Evolutionary conservation across 2,113 vertebrate genomes (phyloP).

Genomic region (Lagenorhynchus albirostris): DNA sequence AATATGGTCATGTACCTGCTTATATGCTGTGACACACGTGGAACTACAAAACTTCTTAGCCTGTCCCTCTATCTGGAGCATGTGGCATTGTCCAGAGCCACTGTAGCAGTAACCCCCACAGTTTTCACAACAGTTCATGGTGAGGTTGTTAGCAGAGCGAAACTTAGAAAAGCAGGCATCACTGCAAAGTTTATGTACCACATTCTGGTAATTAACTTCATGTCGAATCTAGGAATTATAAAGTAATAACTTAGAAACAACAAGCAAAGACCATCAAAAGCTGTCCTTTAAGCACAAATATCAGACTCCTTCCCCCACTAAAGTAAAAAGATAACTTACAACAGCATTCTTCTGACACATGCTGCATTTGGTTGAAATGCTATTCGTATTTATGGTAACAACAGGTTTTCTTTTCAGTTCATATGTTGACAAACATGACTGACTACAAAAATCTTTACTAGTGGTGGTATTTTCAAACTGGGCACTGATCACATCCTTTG

Average conservation of each 20-base stretch:
- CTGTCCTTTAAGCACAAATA: not conserved
- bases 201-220: conserved; percentile 92
- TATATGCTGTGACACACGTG: conserved; percentile 88
- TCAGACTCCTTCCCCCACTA: not conserved
- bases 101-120: conserved; percentile 92
- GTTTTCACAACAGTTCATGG: conserved; percentile 93
- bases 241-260: conserved; percentile 2
- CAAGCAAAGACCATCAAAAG: not conserved
- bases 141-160: conserved; percentile 91
- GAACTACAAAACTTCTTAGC: conserved; percentile 92
- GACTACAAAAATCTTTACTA: conserved; percentile 95
- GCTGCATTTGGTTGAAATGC: conserved; percentile 92
- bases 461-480: conserved; percentile 89
- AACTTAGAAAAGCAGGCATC: conserved; percentile 94
- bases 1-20: conserved; percentile 84
- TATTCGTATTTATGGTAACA: conserved; percentile 80
- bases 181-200: conserved; percentile 94
- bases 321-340: conserved; percentile 80
- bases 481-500: conserved; percentile 92
- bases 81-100: conserved; percentile 86
- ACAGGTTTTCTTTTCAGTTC: conserved; percentile 89
- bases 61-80: conserved; percentile 90
- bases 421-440: conserved; percentile 90
- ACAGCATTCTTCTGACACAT: conserved; percentile 91
- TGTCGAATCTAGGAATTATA: conserved; percentile 87